Conservation (phyloP, 2,113 vertebrate species). For the Cottus gobio region DNA sequence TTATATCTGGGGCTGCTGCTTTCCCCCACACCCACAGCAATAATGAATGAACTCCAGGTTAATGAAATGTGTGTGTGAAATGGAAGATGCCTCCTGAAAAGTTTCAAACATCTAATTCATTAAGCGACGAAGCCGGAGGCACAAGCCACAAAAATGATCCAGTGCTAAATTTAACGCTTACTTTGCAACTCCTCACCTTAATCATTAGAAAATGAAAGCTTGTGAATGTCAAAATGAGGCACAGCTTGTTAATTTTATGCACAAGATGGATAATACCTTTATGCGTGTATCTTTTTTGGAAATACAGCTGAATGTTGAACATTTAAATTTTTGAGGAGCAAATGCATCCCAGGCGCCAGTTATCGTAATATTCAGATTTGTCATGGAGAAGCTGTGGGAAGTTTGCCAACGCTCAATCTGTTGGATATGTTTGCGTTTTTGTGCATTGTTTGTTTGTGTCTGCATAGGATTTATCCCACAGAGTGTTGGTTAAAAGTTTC, state of each 20-base stretch:
- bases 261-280: conserved; percentile 50
- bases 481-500: conserved; percentile 61
- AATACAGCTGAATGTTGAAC: conserved; percentile 51
- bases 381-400: conserved; percentile 41
- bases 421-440: conserved; percentile 41
- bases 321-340: conserved; percentile 48
- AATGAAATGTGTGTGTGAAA: conserved; percentile 76
- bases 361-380: conserved; percentile 59
- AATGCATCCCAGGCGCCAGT: conserved; percentile 41
- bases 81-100: conserved; percentile 64
- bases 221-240: conserved; percentile 52
- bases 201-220: conserved; percentile 63
- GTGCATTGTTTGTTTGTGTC: conserved; percentile 60
- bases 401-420: conserved; percentile 64
- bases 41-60: conserved; percentile 79
- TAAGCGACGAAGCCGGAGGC: conserved; percentile 54
- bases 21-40: conserved; percentile 64
- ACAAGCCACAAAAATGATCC: conserved; percentile 43
- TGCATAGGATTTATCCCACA: conserved; percentile 56
- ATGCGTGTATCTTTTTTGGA: conserved; percentile 19
- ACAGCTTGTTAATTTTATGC: conserved; percentile 62
- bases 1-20: conserved; percentile 71
- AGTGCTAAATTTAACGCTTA: conserved; percentile 47
- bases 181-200: conserved; percentile 55
- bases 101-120: conserved; percentile 70